A percentile compares a stretch with the other conserved stretches of the same genome.
Conservation (phyloP, 2,113 vertebrate species). For the Lates calcarifer region DNA sequence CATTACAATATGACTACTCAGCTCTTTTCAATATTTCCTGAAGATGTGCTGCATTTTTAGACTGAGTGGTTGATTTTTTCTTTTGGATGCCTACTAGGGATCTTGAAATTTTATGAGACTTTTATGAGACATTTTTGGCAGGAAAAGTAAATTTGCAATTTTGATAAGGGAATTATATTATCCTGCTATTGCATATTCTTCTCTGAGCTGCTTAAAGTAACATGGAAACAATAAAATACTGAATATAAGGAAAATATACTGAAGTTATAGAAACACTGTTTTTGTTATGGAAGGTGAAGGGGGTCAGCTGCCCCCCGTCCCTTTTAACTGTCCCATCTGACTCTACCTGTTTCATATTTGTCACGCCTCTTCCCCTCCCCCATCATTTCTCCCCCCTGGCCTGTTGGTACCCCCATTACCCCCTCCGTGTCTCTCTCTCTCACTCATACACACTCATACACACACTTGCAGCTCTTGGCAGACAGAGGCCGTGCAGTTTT, state of each 20-base stretch:
- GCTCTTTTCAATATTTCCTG: not conserved
- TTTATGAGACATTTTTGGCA: not conserved
- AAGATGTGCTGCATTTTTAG: not conserved
- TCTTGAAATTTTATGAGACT: not conserved
- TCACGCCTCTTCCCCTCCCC: not conserved
- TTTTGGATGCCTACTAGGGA: not conserved
- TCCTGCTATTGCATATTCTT: not conserved
- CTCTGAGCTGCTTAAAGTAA: not conserved
- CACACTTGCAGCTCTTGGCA: constrained; percentile 36
- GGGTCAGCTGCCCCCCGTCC: not conserved
- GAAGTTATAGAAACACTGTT: not conserved
- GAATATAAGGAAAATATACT: not conserved
- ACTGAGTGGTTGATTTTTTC: too few relatives aligned
- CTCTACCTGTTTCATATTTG: not conserved
- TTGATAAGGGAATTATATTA: not conserved
- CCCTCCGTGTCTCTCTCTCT: not conserved
- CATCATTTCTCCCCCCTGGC: constrained; percentile 15
- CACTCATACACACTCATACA: constrained; percentile 6
- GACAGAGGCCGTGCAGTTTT: constrained; percentile 55
- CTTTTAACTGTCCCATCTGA: constrained; percentile 1
- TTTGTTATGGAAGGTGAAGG: not conserved
- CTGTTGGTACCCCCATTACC: constrained; percentile 13
- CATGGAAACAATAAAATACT: not conserved
- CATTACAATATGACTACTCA: not conserved
- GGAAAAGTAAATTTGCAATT: not conserved